Base-by-base conservation (phyloP, 2,888 invertebrate species). In the Apamea monoglypha region DNA sequence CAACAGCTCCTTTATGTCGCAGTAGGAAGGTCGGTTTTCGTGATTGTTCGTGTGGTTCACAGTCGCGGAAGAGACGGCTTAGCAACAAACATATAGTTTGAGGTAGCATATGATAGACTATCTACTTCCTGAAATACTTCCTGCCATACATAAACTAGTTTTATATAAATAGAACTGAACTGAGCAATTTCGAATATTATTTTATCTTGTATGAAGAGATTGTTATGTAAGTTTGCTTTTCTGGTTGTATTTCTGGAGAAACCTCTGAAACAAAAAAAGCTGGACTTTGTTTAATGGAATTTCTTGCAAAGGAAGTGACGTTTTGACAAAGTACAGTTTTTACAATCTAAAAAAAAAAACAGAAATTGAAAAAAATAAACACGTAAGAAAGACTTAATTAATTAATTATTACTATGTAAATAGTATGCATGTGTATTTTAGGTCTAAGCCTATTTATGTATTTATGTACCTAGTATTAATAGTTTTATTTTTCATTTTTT, bases 111-210 rank as follows among this genome's bases (percentile, higher is more conserved):
- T 25, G 56, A 25, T 64, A 32, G 14, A 36, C 40, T 29, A 74
- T 53, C 66, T n/a, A 79, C 73, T 86, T 85, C 84, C 84, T 86
- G 56, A 67, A 73, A 50, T 14, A 83, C 76, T 87, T 83, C 87
- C 87, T 86, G 32, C 29, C 47, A 7, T 7, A 63, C 29, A 29
- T 29, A n/a, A 68, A 71, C 61, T 64, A 40, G 53, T 82, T 70
- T 50, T 53, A n/a, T 74, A 36, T 80, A 59, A 50, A 80, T 69
- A 81, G 18, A 63, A 53, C 8, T 47, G 14, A 63, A 40, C 7
- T 53, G 32, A 32, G 10, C 5, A 21, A 1, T 66, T 50, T 64
- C 14, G 53, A 36, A 61, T 56, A 16, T 12, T n/a, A 29, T 29
- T 61, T 53, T 64, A 25, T 77, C 25, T 29, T 67, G 7, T 32